These are phyloP conservation scores for Strix uralensis DNA, from an alignment of 2,113 vertebrate genomes.

Conservation along the genomic window DNA sequence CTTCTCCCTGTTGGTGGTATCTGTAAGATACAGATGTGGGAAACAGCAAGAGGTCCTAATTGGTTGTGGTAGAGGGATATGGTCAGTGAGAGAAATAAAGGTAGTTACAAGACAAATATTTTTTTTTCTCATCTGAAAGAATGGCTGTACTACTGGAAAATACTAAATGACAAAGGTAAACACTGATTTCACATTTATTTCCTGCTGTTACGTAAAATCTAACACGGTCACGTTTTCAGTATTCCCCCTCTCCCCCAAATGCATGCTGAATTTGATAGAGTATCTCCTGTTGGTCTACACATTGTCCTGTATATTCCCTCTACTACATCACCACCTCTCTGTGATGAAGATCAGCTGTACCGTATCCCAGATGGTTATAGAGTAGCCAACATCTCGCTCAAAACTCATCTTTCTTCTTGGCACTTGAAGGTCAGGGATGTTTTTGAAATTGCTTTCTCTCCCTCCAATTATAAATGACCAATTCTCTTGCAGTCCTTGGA, in stretches of 20 bases:
- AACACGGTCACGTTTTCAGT: neutral
- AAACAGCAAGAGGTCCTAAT: neutral
- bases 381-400: neutral
- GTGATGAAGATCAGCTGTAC: constrained; percentile 39
- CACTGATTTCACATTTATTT: neutral
- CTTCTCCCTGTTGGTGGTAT: neutral
- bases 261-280: neutral
- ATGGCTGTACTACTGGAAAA: neutral
- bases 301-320: neutral
- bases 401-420: neutral
- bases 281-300: neutral
- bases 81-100: neutral
- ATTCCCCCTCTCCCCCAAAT: neutral
- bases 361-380: neutral
- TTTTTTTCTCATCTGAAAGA: neutral
- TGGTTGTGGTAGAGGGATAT: neutral
- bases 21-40: neutral
- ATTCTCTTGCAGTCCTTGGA: neutral
- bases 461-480: neutral
- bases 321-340: neutral
- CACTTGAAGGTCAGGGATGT: neutral
- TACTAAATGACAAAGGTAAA: neutral
- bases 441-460: neutral
- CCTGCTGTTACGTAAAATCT: neutral
- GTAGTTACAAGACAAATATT: neutral